Evolutionary conservation across 2,888 invertebrate genomes (phyloP), one percentile per base, ranked within the genome.

Genomic region (Drosophila anceps): DNA sequence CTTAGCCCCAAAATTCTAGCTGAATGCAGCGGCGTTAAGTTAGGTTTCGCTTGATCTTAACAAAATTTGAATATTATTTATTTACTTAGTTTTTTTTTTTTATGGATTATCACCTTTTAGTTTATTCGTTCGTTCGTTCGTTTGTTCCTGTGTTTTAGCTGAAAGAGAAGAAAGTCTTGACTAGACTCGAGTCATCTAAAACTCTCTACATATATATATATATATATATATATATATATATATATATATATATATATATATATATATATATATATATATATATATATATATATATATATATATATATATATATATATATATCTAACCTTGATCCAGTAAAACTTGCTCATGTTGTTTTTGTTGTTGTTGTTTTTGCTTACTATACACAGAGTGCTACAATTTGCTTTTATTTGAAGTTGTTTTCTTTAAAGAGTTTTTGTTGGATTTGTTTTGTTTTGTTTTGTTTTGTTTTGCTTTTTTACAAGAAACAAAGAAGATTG

Each of bases 311-410:
- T 20, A n/a, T n/a, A 3, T 41, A 24, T 20, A 20, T 46, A 46
- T 27, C 46, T 46, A 46, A 46, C 46, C 27, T 27, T 46, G 46
- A 46, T 50, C 31, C 48, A 50, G 48, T 50, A 50, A 50, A 50
- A 50, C 29, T 50, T 50, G 48, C 48, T 48, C 27, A 27, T 48
- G 29, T 50, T 31, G 48, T 48, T 29, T 31, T 43, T 20, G 33
- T 53, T 54, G 48, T 43, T 67, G 46, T 20, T 61, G 72, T 81
- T 73, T 72, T 79, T 76, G 75, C 84, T 83, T 85, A 85, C 73
- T 84, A 82, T 82, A 86, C 85, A 86, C 82, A 86, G 76, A 82
- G 84, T 84, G 81, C 81, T 80, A 84, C 70, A 69, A 69, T 74
- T 88, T 85, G 78, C 69, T 59, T 84, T 85, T 85, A 84, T 84